Base-by-base conservation (phyloP, 2,888 invertebrate genomes). In the Sarcophaga carnaria region DNA sequence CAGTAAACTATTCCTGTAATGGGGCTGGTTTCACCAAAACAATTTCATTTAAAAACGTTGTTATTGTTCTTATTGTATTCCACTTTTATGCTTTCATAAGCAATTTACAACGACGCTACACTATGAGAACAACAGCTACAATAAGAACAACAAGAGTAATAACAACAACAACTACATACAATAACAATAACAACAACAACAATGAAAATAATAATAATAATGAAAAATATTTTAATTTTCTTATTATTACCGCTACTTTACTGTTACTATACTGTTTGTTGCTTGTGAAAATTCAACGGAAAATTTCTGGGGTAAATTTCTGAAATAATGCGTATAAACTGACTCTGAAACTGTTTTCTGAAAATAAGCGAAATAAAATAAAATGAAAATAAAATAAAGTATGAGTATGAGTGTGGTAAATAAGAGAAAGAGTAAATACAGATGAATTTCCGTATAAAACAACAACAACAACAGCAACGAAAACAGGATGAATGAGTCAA, bases 11-110 rank as follows among this genome's bases (percentile, higher is more conserved):
- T 45, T 45, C 1, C 47, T 69, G 12, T 49, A 25, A 25, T 27
- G 60, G 49, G 17, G 4, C 17, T 17, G 17, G 17, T 54, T 14
- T 72, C 60, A 64, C 75, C 45, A 75, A 79, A 80, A 83, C 22
- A 64, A 80, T 78, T 83, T 86, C 64, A 86, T 79, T 75, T 79
- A 20, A 78, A 63, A 67, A 69, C 5, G 14, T 71, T 54, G n/a
- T 71, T 37, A 74, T 74, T 74, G 54, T 64, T 79, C 25, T 67
- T 64, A 84, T 80, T 74, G 81, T 69, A 22, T 78, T 78, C 22
- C 69, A 72, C 37, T 86, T 86, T 78, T 83, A 83, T 37, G 79
- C 80, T 77, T 83, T 86, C 59, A 69, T 86, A 80, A 86, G 83
- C 86, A 83, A 83, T 83, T 86, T 70, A 70, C 37, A 62, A 67